phyloP scores from a whole-genome alignment of 2,113 vertebrate species.

The Brachypodius melanocephalos region DNA sequence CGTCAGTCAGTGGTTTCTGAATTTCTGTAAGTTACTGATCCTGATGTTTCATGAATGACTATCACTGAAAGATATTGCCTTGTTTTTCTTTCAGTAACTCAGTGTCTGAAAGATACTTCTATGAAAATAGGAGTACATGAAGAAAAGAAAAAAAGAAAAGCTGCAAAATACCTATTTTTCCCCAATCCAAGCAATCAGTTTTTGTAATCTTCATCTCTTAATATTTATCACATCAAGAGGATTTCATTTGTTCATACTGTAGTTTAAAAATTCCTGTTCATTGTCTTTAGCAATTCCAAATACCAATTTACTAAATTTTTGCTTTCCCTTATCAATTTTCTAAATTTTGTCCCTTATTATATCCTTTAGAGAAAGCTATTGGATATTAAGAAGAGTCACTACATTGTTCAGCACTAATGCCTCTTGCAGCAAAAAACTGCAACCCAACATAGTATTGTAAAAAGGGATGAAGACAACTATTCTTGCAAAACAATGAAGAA shows the following conservation, averaged over 20 bases:
- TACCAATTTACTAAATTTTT: not conserved
- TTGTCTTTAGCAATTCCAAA: not conserved
- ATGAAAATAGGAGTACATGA: not conserved
- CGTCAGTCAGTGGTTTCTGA: not conserved
- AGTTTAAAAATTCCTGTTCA: not conserved
- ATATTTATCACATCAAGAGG: not conserved
- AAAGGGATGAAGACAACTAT: not conserved
- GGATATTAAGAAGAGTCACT: not conserved
- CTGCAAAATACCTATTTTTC: not conserved
- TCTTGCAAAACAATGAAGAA: not conserved
- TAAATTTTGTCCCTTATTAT: not conserved
- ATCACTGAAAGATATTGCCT: not conserved
- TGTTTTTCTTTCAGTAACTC: not conserved
- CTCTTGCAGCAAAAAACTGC: not conserved
- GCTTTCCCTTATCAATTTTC: not conserved
- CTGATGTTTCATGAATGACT: not conserved
- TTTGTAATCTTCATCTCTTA: not conserved
- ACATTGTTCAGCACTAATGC: not conserved
- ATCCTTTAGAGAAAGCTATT: not conserved
- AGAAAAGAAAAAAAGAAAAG: not conserved
- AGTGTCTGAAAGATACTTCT: not conserved
- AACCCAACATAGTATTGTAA: not conserved
- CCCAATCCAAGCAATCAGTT: not conserved
- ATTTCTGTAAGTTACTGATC: not conserved
- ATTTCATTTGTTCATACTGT: not conserved